Evolutionary conservation across 2,888 invertebrate species (phyloP).

Genomic region (Troides oblongomaculatus): DNA sequence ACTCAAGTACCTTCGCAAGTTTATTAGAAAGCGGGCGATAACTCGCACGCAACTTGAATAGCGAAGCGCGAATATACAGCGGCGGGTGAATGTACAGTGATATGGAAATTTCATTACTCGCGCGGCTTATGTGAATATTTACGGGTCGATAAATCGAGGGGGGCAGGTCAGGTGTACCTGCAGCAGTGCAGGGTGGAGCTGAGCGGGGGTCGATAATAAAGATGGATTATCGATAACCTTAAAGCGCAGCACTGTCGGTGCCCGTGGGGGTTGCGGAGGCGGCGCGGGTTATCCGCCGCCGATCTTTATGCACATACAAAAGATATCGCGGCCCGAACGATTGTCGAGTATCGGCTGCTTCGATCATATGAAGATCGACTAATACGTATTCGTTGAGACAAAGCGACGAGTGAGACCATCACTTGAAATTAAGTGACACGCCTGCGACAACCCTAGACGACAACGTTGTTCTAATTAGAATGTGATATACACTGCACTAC

Average conservation of each 20-base stretch:
- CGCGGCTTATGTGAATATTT: conserved; percentile 60
- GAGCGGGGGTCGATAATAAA: conserved; percentile 37
- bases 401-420: too few species aligned
- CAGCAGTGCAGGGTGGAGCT: conserved; percentile 2
- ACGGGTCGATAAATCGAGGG: conserved; percentile 66
- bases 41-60: conserved; percentile 23
- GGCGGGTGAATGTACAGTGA: conserved; percentile 45
- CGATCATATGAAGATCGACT: too few species aligned
- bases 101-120: conserved; percentile 56
- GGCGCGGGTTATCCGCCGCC: conserved; percentile 59
- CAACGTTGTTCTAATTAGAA: too few species aligned
- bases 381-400: too few species aligned
- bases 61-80: conserved; percentile 39
- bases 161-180: conserved; percentile 62
- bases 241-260: conserved; percentile 56
- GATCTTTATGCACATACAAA: conserved; percentile 56
- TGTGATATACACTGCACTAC: too few species aligned
- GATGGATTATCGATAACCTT: conserved; percentile 61
- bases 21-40: conserved; percentile 26
- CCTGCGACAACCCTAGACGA: too few species aligned
- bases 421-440: too few species aligned
- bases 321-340: conserved; percentile 46
- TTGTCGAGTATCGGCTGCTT: conserved; percentile 47
- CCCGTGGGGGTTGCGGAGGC: conserved; percentile 26
- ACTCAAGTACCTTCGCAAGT: not conserved